These are phyloP conservation scores for Pentalonia nigronervosa DNA, from an alignment of 1,140 invertebrate species.

Conservation along the genomic window DNA sequence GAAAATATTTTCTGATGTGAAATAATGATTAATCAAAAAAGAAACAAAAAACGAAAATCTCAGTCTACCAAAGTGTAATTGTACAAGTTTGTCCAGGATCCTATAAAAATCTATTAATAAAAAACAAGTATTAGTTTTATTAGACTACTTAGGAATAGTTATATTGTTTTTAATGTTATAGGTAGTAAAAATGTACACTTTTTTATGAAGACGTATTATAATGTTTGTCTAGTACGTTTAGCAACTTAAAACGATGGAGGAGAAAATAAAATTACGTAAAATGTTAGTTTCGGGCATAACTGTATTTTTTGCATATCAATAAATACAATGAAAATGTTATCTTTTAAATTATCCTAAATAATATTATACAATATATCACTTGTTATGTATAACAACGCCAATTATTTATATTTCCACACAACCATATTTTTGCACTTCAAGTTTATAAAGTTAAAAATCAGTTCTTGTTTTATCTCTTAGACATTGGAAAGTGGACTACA, in stretches of 20 bases:
- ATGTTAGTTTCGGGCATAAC: too few species aligned
- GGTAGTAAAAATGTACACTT: not conserved
- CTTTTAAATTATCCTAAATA: not conserved
- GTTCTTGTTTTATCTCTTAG: not conserved
- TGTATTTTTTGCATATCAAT: too few species aligned
- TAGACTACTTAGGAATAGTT: not conserved
- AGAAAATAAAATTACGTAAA: not conserved
- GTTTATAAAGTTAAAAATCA: not conserved
- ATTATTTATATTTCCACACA: not conserved
- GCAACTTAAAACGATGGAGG: not conserved
- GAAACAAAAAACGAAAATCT: not conserved
- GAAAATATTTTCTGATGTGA: not conserved
- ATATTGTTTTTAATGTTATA: not conserved
- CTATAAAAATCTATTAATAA: not conserved
- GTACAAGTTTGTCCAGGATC: not conserved
- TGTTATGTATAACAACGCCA: not conserved
- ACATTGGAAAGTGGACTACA: not conserved
- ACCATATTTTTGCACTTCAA: too few species aligned
- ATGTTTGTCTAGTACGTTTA: too few species aligned
- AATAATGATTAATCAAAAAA: not conserved
- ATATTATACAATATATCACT: not conserved
- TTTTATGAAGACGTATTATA: not conserved
- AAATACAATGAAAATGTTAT: not conserved
- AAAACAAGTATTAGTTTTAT: not conserved
- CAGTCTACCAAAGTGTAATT: not conserved